Base-by-base conservation (phyloP, 2,797 vertebrate genomes). In the Chromis chromis region DNA sequence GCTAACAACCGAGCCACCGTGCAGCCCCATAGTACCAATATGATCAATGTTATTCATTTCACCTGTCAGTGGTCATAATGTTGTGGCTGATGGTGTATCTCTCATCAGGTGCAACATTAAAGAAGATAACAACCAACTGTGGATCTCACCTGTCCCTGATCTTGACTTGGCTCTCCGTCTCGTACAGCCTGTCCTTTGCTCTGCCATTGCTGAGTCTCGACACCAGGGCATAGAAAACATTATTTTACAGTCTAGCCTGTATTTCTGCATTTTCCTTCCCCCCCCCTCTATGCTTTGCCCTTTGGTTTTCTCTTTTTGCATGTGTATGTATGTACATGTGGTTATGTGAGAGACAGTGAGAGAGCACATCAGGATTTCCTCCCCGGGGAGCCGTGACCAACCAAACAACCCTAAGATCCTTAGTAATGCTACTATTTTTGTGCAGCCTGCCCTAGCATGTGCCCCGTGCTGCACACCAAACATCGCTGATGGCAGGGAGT, bases 341-440 rank as follows among this genome's bases (percentile, higher is more conserved):
- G n/a, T 33, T 78, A 54, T 83, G 58, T 59, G 44, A 54, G 42
- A 72, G 40, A 60, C 36, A 63, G 61, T 13, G 16, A 58, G 48
- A 63, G 25, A 65, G 33, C 59, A 58, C 62, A 79, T 86, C 70
- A 79, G 46, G 16, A 62, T 76, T 73, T 63, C 25, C 65, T 79
- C 84, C 68, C 64, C 48, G 49, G 77, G 79, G 81, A 86, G 67
- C 72, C 48, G 24, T 69, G 70, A 84, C 83, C 83, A 85, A 64
- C 78, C 75, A 62, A 79, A 69, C 60, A 64, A 44, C 66, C 50
- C 50, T 58, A 74, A 83, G 76, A 81, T 84, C 66, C 69, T 77
- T 31, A 65, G 80, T 83, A 82, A 81, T 81, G 66, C 80, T 71
- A 13, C 87, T 85, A 80, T 88, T 89, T 87, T 70, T 65, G 76